phyloP scores from a whole-genome alignment of 2,113 vertebrate species.

The Myxocyprinus asiaticus region DNA sequence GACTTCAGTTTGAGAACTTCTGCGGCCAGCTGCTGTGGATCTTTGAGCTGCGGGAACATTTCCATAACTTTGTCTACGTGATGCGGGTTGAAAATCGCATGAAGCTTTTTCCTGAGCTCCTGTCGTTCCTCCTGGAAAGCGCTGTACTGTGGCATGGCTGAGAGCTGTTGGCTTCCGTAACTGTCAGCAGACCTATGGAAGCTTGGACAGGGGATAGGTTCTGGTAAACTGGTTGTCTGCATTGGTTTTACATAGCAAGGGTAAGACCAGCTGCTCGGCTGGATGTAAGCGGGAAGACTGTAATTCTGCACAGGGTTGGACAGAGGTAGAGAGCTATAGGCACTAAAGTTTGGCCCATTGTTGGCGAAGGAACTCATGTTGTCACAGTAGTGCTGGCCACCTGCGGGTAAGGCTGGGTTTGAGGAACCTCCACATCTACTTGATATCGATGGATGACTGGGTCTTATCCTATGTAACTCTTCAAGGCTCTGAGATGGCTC shows the following conservation, averaged over 20 bases:
- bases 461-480: conserved; percentile 58
- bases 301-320: conserved; percentile 63
- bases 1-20: conserved; percentile 84
- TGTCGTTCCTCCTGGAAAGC: conserved; percentile 71
- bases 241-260: conserved; percentile 60
- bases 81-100: conserved; percentile 87
- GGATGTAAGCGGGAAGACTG: conserved; percentile 76
- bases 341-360: conserved; percentile 63
- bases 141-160: conserved; percentile 58
- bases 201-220: conserved; percentile 28
- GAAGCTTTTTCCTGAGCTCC: conserved; percentile 82
- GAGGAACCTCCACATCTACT: conserved; percentile 52
- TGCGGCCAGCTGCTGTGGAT: conserved; percentile 85
- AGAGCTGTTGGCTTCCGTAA: conserved; percentile 46
- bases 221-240: conserved; percentile 52
- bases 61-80: conserved; percentile 87
- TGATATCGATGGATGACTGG: conserved; percentile 45
- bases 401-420: conserved; percentile 38
- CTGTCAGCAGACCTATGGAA: conserved; percentile 16
- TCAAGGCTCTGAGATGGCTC: conserved; percentile 73
- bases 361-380: conserved; percentile 51
- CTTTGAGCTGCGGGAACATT: conserved; percentile 83
- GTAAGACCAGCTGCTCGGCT: conserved; percentile 80
- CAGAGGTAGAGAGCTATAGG: conserved; percentile 64
- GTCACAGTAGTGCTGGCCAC: conserved; percentile 61